Percentiles rank a stretch among this genome's conserved stretches.
Evolutionary conservation across 1,140 invertebrate genomes (phyloP).

Genomic region (Camponotus pennsylvanicus): DNA sequence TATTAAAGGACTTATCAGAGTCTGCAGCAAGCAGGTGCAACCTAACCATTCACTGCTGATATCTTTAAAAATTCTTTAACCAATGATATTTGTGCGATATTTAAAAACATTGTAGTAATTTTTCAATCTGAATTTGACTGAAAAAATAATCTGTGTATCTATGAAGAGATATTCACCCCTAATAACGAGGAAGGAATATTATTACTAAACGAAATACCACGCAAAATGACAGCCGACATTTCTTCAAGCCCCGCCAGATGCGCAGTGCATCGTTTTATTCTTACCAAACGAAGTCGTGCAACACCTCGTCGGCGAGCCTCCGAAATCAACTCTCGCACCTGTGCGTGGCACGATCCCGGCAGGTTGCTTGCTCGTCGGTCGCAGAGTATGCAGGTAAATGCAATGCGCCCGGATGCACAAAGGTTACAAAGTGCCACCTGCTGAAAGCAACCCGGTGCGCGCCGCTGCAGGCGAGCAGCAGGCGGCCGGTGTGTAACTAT

Average conservation of each 20-base stretch:
- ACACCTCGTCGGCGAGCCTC: constrained; percentile 32
- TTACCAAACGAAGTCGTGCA: constrained; percentile 38
- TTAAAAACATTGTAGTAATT: not conserved
- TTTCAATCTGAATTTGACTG: not conserved
- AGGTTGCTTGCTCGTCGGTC: constrained; percentile 37
- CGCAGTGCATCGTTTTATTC: constrained; percentile 28
- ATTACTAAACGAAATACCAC: not conserved
- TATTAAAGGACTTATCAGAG: constrained; percentile 45
- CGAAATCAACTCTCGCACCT: constrained; percentile 67
- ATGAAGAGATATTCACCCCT: not conserved
- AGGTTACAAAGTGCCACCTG: constrained; percentile 74
- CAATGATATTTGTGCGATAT: not conserved
- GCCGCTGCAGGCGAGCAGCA: constrained; percentile 69
- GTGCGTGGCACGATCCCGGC: constrained; percentile 58
- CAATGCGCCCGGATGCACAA: constrained; percentile 71
- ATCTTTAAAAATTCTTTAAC: not conserved
- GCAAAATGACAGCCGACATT: not conserved
- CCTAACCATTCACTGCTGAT: not conserved
- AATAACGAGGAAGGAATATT: no score
- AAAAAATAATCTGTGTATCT: not conserved
- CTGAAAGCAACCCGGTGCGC: constrained; percentile 66
- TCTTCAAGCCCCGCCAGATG: constrained; percentile 43
- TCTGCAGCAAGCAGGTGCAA: constrained; percentile 29
- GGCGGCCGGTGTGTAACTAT: constrained; percentile 69
- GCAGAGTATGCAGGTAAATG: constrained; percentile 67